Percentiles rank a stretch among this genome's conserved stretches.
Conservation (phyloP, 1,140 invertebrate genomes). For the Aphelinus atriplicis region DNA sequence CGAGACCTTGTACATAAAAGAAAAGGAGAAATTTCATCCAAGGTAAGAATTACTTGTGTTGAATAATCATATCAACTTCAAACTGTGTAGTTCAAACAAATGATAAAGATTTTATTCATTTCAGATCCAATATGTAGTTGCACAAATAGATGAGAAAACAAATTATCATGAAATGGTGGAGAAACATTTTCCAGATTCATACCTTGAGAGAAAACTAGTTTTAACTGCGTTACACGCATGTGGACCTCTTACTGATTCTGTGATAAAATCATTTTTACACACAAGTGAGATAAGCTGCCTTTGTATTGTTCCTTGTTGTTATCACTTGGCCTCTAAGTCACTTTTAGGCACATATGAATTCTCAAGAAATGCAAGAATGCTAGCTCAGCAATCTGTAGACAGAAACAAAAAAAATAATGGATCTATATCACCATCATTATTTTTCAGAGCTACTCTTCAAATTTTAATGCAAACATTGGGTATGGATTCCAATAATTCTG, state of each 20-base stretch:
- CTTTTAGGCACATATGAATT: conserved; percentile 66
- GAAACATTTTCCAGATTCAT: conserved; percentile 61
- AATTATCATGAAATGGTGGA: conserved; percentile 66
- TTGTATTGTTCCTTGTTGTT: conserved; percentile 90
- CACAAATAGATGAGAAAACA: conserved; percentile 60
- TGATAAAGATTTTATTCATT: conserved; percentile 23
- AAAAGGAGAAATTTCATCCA: conserved; percentile 40
- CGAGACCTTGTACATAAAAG: conserved; percentile 69
- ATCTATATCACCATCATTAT: conserved; percentile 71
- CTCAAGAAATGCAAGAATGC: conserved; percentile 84
- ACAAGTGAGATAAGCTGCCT: conserved; percentile 70
- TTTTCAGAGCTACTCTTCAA: conserved; percentile 81
- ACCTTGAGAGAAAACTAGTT: conserved; percentile 60
- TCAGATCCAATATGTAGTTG: conserved; percentile 53
- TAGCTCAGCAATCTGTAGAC: conserved; percentile 81
- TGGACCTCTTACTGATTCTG: conserved; percentile 82
- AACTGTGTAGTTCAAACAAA: too few relatives aligned
- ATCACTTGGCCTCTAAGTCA: conserved; percentile 82
- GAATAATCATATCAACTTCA: too few relatives aligned
- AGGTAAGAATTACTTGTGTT: conserved; percentile 38
- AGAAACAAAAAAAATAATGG: conserved; percentile 70
- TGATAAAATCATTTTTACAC: conserved; percentile 77
- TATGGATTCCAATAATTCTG: conserved; percentile 38
- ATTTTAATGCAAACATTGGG: conserved; percentile 65
- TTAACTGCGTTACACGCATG: conserved; percentile 89